A percentile compares a stretch with the other conserved stretches of the same genome.
Conservation (phyloP, 1,140 invertebrate genomes). For the Halyomorpha halys region DNA sequence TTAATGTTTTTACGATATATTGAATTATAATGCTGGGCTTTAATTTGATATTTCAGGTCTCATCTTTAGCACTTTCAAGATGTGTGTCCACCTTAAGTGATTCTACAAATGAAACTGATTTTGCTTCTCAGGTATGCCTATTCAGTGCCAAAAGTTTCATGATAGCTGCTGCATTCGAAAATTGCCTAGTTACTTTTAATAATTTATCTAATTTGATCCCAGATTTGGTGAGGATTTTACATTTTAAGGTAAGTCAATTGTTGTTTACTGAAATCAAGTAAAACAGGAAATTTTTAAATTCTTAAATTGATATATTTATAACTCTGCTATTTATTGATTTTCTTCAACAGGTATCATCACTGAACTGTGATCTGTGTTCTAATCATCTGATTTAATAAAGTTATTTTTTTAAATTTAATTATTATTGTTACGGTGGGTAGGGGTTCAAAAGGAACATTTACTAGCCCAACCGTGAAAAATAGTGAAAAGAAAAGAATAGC, state of each 20-base stretch:
- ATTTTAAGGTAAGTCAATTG: slow-evolving; percentile 61
- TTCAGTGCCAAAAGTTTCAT: slow-evolving; percentile 84
- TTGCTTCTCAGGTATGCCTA: slow-evolving; percentile 85
- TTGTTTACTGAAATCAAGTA: no score
- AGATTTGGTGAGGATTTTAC: slow-evolving; percentile 80
- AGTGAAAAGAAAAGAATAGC: no score
- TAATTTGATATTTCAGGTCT: slow-evolving; percentile 42
- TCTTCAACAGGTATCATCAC: no score
- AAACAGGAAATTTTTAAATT: no score
- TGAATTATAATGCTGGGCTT: background rate
- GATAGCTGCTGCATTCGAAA: slow-evolving; percentile 87
- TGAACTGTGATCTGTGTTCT: background rate
- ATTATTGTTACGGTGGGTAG: no score
- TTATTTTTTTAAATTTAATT: no score
- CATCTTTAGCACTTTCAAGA: slow-evolving; percentile 79
- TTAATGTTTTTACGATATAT: background rate
- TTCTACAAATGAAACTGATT: slow-evolving; percentile 64
- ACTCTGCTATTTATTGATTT: no score
- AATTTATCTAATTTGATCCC: slow-evolving; percentile 75
- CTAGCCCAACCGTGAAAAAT: no score
- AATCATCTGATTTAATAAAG: no score
- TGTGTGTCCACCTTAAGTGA: slow-evolving; percentile 80
- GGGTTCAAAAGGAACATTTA: no score
- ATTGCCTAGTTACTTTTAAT: slow-evolving; percentile 78
- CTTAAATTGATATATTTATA: no score